Evolutionary conservation across 2,888 invertebrate species (phyloP).

Genomic region (Carpatolechia fugitivella): DNA sequence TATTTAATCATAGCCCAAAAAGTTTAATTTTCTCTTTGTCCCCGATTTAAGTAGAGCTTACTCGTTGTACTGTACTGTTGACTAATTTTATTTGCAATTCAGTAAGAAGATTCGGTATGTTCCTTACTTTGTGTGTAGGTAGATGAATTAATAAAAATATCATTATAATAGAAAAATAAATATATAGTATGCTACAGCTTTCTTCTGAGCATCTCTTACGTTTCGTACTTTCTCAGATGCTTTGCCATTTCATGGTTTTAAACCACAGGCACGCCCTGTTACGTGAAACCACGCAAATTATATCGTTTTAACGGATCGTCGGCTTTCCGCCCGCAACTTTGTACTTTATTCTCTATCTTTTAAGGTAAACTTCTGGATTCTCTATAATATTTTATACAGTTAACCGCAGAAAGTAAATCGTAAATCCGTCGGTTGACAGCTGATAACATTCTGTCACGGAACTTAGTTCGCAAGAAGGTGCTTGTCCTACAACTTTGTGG

Average conservation of each 20-base stretch:
- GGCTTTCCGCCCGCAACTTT: constrained; percentile 26
- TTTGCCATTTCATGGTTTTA: constrained; percentile 29
- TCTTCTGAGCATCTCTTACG: constrained; percentile 30
- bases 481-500: constrained; percentile 23
- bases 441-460: constrained; percentile 48
- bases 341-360: constrained; percentile 14
- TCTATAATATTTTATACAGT: constrained; percentile 42
- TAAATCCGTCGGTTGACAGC: constrained; percentile 43
- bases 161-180: too few species aligned
- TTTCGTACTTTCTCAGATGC: constrained; percentile 28
- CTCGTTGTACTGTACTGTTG: too few species aligned
- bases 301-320: constrained; percentile 46
- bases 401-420: constrained; percentile 55
- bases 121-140: too few species aligned
- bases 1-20: too few species aligned
- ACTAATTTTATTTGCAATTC: too few species aligned
- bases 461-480: constrained; percentile 23
- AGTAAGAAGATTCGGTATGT: too few species aligned
- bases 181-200: too few species aligned
- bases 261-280: constrained; percentile 43
- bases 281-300: constrained; percentile 58
- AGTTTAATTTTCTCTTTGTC: too few species aligned
- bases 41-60: too few species aligned
- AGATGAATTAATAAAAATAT: too few species aligned
- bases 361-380: constrained; percentile 2